Base-by-base conservation (phyloP, 2,113 vertebrate species). In the Psittacara wagleri region DNA sequence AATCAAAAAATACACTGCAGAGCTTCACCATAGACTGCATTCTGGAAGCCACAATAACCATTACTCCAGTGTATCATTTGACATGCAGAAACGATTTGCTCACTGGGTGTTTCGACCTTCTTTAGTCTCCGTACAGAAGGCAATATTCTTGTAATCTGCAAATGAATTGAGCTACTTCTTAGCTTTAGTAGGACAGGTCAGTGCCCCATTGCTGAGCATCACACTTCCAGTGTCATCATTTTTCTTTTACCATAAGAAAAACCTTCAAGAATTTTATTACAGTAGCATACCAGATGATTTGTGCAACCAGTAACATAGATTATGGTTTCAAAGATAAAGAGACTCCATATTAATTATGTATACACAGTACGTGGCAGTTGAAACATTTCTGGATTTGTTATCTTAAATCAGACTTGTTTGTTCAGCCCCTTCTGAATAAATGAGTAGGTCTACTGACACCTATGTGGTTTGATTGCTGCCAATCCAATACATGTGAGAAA, bases 331-430 rank as follows among this genome's bases (percentile, higher is more conserved):
- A 78, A 84, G 86, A 86, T 78, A 46, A 63, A 62, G 46, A 75
- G 43, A 77, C 3, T 59, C 59, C 20, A 3, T 68, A 86, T 83
- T 88, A 94, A 88, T 91, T 91, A 76, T 44, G 69, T 18, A 82
- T 57, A 72, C 43, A 61, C 7, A 61, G 51, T 52, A 75, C 27
- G 82, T 5, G 7, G 73, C 3, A 1, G 61, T 46, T 91, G 84
- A 88, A 94, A 72, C 48, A 41, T 55, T 86, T 78, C 88, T 75
- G 51, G 82, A 83, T 59, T 59, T 59, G 33, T 59, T 59, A 92
- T 68, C 77, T 89, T 88, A 92, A 92, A 91, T 93, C 86, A 83
- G 73, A 68, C 20, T 81, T 83, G 88, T 88, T 95, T 94, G 51
- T 81, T 46, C 39, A 75, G 74, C 39, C 69, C 43, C 91, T 66